Conservation (phyloP, 2,888 invertebrate species). For the Thyatira batis region DNA sequence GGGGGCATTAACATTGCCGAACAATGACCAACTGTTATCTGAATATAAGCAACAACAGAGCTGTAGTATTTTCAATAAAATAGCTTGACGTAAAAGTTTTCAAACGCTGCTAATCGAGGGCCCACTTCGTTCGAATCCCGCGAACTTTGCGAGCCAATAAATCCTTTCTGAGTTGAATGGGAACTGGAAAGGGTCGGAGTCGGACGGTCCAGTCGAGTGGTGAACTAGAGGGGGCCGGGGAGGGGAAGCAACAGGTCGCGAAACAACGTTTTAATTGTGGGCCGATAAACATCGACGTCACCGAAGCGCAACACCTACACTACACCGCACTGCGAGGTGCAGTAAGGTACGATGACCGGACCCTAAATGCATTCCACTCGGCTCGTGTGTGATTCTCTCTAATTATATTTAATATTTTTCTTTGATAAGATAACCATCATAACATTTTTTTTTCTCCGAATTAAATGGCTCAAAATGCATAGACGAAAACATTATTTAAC, state of each 20-base stretch:
- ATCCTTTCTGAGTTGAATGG: constrained; percentile 38
- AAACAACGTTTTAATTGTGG: constrained; percentile 78
- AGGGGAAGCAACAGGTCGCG: constrained; percentile 78
- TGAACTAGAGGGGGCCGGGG: constrained; percentile 38
- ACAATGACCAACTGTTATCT: background rate
- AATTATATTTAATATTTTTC: background rate
- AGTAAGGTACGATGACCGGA: constrained; percentile 71
- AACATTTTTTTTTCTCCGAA: background rate
- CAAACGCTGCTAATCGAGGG: constrained; percentile 26
- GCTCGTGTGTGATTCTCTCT: constrained; percentile 21
- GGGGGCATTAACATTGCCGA: background rate
- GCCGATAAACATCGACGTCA: constrained; percentile 75
- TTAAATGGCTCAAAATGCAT: background rate
- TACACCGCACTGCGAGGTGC: constrained; percentile 42
- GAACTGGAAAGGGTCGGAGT: constrained; percentile 44
- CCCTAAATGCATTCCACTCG: constrained; percentile 63
- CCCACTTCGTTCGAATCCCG: constrained; percentile 30
- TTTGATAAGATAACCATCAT: background rate
- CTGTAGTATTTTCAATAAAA: background rate
- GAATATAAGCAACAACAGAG: background rate
- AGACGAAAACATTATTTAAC: background rate
- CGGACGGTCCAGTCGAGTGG: constrained; percentile 46
- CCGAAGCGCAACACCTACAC: constrained; percentile 71
- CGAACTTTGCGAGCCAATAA: constrained; percentile 47
- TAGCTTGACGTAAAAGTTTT: constrained; percentile 12